Conservation (phyloP, 2,113 vertebrate species). For the Burhinus bistriatus region DNA sequence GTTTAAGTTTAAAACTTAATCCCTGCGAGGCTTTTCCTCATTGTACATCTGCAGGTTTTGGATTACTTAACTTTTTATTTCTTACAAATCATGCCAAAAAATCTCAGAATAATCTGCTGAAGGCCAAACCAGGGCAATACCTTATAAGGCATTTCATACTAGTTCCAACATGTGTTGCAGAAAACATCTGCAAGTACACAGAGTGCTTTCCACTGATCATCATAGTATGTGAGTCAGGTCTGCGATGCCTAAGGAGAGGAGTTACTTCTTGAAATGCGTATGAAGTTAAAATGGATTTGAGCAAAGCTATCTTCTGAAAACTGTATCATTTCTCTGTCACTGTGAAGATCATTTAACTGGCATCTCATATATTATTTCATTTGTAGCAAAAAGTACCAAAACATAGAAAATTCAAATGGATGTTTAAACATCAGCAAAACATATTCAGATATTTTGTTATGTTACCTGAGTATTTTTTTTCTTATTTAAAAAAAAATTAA, state of each 20-base stretch:
- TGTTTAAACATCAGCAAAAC: not conserved
- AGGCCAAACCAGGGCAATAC: not conserved
- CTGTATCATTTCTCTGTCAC: not conserved
- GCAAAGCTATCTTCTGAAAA: not conserved
- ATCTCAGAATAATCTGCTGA: not conserved
- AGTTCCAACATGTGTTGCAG: not conserved
- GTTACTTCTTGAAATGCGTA: not conserved
- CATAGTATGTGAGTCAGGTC: not conserved
- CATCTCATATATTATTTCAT: not conserved
- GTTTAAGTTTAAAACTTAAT: not conserved
- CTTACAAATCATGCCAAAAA: not conserved
- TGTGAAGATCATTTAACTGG: not conserved
- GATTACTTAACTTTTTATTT: not conserved
- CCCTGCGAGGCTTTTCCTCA: not conserved
- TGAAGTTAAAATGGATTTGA: not conserved
- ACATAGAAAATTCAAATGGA: not conserved
- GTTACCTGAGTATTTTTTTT: not conserved
- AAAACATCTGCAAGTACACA: not conserved
- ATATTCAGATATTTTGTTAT: not conserved
- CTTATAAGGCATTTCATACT: conserved; percentile 52
- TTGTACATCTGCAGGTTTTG: not conserved
- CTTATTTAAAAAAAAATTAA: not conserved
- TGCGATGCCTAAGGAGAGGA: not conserved
- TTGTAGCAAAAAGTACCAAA: not conserved
- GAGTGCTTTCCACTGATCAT: not conserved